Percentiles rank a stretch among this genome's conserved stretches.
Conservation (phyloP, 1,140 invertebrate species). For the Acyrthosiphon pisum region DNA sequence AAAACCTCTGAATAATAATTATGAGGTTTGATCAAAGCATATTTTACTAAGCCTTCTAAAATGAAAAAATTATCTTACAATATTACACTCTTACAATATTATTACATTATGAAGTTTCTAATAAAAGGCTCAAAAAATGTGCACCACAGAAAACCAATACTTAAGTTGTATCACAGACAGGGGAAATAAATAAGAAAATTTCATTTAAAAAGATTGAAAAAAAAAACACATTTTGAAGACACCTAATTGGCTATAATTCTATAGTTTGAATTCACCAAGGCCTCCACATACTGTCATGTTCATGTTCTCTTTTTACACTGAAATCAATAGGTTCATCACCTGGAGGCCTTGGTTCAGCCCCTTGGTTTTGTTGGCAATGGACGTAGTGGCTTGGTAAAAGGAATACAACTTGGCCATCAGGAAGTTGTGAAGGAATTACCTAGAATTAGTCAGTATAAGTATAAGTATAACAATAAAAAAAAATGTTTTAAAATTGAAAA, state of each 20-base stretch:
- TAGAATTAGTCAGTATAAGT: conserved; percentile 61
- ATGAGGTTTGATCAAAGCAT: conserved; percentile 23
- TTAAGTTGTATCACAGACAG: conserved; percentile 49
- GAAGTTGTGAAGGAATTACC: conserved; percentile 67
- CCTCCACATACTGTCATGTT: conserved; percentile 60
- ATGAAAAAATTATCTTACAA: neutral
- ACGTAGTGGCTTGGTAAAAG: conserved; percentile 68
- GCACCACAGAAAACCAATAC: conserved; percentile 45
- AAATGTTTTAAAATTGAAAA: neutral
- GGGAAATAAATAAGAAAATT: conserved; percentile 42
- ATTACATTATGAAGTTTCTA: conserved; percentile 4
- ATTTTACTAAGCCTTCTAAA: conserved; percentile 34
- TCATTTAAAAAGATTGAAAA: conserved; percentile 30
- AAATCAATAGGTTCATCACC: conserved; percentile 60
- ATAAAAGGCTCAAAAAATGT: conserved; percentile 28
- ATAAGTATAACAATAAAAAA: neutral
- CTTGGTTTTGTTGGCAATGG: conserved; percentile 65
- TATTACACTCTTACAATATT: neutral
- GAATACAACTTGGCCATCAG: conserved; percentile 69
- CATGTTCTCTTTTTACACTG: conserved; percentile 59
- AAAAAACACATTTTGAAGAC: conserved; percentile 24
- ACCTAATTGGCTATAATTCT: conserved; percentile 9
- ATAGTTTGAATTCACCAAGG: conserved; percentile 59
- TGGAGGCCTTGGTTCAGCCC: conserved; percentile 62
- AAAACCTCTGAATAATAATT: conserved; percentile 15